Evolutionary conservation across 2,888 invertebrate genomes (phyloP).

Genomic region (Pseudoips prasinana): DNA sequence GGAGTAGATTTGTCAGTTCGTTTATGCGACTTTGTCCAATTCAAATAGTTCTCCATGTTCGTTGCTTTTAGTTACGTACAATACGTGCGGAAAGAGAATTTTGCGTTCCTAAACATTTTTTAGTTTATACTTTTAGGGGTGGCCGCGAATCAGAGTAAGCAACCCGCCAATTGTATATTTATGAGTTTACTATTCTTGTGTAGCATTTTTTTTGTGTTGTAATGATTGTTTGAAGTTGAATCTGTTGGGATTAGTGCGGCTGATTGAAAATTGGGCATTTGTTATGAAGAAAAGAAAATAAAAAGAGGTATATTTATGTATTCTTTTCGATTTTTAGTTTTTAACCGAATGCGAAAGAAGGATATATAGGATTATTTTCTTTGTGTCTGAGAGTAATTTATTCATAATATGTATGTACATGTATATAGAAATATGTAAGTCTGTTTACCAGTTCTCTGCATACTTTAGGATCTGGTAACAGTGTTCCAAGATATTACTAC

Average conservation of each 20-base stretch:
- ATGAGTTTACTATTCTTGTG: constrained; percentile 68
- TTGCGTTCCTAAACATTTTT: constrained; percentile 53
- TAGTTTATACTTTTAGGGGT: constrained; percentile 58
- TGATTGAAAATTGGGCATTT: constrained; percentile 17
- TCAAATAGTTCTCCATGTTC: constrained; percentile 74
- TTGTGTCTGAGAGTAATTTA: too few relatives aligned
- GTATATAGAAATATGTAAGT: too few relatives aligned
- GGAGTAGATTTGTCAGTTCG: constrained; percentile 70
- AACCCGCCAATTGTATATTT: constrained; percentile 78
- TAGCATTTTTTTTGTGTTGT: constrained; percentile 27
- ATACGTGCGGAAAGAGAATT: constrained; percentile 73
- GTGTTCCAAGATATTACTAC: too few relatives aligned
- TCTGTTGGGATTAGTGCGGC: constrained; percentile 24
- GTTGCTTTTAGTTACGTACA: constrained; percentile 72
- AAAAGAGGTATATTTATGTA: too few relatives aligned
- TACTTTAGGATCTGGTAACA: too few relatives aligned
- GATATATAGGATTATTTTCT: too few relatives aligned
- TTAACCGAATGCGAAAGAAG: too few relatives aligned
- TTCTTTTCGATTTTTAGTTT: too few relatives aligned
- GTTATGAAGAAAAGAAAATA: too few relatives aligned
- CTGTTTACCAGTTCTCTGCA: too few relatives aligned
- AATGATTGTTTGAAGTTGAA: constrained; percentile 18
- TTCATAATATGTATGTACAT: too few relatives aligned
- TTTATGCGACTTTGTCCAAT: constrained; percentile 70
- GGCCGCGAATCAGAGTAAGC: constrained; percentile 71